Evolutionary conservation across 2,797 vertebrate genomes (phyloP), one percentile per base, ranked within the genome.

Genomic region (Silurus aristotelis): DNA sequence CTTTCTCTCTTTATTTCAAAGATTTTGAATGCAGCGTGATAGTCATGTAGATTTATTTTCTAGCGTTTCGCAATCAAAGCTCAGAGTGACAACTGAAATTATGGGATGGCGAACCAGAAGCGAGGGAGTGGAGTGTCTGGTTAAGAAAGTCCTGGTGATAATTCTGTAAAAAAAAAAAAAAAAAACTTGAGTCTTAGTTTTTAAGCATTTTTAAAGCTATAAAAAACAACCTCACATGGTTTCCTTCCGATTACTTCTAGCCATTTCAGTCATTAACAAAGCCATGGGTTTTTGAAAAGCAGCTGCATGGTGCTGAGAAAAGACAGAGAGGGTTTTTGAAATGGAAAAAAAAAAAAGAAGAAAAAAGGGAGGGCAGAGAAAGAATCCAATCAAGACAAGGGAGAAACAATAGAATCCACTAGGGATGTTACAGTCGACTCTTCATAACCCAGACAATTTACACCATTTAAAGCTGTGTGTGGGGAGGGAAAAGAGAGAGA

Each of bases 381-480:
- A 67, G 25, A 75, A 83, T 76, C 70, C 60, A 83, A 83, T 76
- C 70, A 67, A 67, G 61, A 68, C 20, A 73, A 60, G 2, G 27
- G 22, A 6, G 8, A 43, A 73, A 82, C 63, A 60, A 73, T 60
- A 43, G 27, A 85, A 80, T 78, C 56, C 85, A 27, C 81, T 27
- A 66, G 77, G 60, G 79, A 84, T 27, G 61, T 71, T 77, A 58
- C 84, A 81, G 84, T 80, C 63, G 72, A 83, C 61, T 82, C 61
- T 70, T 78, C 87, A 79, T 81, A 79, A 70, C 72, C 72, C 80
- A 86, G 80, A 78, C 85, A 86, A 86, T 86, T 86, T 82, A 83
- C 85, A 86, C 85, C 80, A 64, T 83, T 79, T 86, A 79, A 78
- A 83, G 55, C 80, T 66, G 80, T 77, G 52, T 56, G 55, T 56